These are phyloP conservation scores for Amblyopsis hoosieri DNA, from an alignment of 2,797 vertebrate species.

Conservation along the genomic window DNA sequence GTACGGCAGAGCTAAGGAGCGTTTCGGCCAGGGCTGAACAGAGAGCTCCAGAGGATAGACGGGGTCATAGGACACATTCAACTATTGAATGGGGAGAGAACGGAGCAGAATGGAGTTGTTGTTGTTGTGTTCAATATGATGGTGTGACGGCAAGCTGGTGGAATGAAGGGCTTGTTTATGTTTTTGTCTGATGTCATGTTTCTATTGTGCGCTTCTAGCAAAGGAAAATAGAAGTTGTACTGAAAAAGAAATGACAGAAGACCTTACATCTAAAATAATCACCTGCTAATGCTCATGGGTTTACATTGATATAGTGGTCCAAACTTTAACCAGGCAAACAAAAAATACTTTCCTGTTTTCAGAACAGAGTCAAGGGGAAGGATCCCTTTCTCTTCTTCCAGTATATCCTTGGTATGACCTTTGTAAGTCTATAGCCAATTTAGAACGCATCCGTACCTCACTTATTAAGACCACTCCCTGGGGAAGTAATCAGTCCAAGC, in stretches of 20 bases:
- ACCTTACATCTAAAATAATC: too few species aligned
- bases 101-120: constrained; percentile 10
- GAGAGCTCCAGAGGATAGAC: constrained; percentile 37
- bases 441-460: not conserved
- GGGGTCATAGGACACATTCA: too few species aligned
- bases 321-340: not conserved
- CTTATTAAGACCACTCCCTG: not conserved
- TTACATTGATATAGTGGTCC: not conserved
- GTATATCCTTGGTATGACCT: not conserved
- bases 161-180: too few species aligned
- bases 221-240: constrained; percentile 2
- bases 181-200: not conserved
- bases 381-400: not conserved
- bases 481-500: constrained; percentile 6
- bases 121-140: too few species aligned
- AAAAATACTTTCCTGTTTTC: not conserved
- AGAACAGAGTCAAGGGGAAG: not conserved
- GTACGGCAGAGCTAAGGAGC: constrained; percentile 52
- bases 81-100: constrained; percentile 2
- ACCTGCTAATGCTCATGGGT: too few species aligned
- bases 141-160: too few species aligned
- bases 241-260: too few species aligned
- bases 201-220: not conserved
- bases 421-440: not conserved
- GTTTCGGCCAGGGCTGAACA: constrained; percentile 48